Evolutionary conservation across 2,113 vertebrate genomes (phyloP), one percentile per base, ranked within the genome.

Genomic region (Corythaixoides concolor): DNA sequence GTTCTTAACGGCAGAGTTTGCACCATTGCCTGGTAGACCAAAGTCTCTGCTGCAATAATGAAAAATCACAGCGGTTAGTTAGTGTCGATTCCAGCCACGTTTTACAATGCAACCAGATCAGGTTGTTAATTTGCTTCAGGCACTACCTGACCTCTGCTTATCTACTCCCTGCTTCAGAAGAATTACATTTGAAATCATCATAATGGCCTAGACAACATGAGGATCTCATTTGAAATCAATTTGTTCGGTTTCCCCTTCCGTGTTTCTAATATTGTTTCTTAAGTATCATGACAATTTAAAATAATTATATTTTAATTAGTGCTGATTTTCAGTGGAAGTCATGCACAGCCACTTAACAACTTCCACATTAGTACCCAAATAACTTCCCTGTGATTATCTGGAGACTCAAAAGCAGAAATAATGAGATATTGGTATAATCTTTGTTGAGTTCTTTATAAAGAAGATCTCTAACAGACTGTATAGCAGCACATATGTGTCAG

Each of bases 251-350:
- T 70, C 95, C 93, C 83, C 85, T 85, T 88, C 91, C 91, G 83
- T 86, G 85, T 94, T 97, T 88, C 93, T 96, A 96, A 95, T 93
- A 91, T 69, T 89, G 90, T 55, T 95, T 63, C 67, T 49, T 6
- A 93, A 91, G 90, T 49, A 80, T 73, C 41, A 19, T 22, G 88
- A 83, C 90, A 91, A 88, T 96, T 96, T 95, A 19, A 17, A 93
- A 76, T 88, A 95, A 97, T 95, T 79, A 95, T 35, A 47, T 73
- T 85, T 95, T 96, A 93, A 96, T 96, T 88, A 96, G 75, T 1
- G 2, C 50, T 96, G 95, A 95, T 96, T 97, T 94, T 24, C 63
- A 21, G 82, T 91, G 95, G 95, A 96, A 96, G 96, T 88, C 35
- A 2, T 59, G 82, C 78, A 56, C 64, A 93, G 52, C 20, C 63